Evolutionary conservation across 2,113 vertebrate genomes (phyloP).

Genomic region (Rallus limicola): DNA sequence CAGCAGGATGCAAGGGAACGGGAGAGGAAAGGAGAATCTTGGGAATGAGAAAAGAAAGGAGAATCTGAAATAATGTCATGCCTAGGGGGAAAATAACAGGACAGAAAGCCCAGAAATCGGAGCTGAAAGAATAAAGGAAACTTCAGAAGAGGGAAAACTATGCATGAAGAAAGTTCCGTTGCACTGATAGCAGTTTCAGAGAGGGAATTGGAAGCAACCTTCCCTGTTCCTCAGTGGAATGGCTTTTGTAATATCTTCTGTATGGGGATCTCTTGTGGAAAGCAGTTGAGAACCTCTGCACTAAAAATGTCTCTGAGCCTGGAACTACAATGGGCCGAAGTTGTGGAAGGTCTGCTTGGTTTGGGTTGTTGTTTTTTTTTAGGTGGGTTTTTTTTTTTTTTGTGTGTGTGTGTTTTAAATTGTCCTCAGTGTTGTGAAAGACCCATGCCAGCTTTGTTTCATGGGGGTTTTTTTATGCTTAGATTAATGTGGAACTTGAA

Average conservation of each 20-base stretch:
- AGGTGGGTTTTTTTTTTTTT: no score
- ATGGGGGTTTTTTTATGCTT: not conserved
- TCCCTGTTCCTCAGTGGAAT: not conserved
- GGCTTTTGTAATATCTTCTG: not conserved
- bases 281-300: not conserved
- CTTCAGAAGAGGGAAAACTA: not conserved
- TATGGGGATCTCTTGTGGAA: not conserved
- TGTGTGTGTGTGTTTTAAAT: not conserved
- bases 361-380: not conserved
- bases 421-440: not conserved
- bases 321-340: not conserved
- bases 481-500: not conserved
- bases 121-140: not conserved
- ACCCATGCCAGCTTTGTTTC: not conserved
- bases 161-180: not conserved
- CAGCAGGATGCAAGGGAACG: not conserved
- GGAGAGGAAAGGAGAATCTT: not conserved
- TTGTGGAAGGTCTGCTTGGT: not conserved
- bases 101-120: not conserved
- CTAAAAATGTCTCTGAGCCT: not conserved
- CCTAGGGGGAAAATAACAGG: not conserved
- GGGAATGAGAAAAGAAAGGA: not conserved
- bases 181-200: not conserved
- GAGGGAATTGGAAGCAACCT: not conserved
- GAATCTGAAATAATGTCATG: not conserved